Evolutionary conservation across 2,113 vertebrate species (phyloP).

Genomic region (Tetrao urogallus): DNA sequence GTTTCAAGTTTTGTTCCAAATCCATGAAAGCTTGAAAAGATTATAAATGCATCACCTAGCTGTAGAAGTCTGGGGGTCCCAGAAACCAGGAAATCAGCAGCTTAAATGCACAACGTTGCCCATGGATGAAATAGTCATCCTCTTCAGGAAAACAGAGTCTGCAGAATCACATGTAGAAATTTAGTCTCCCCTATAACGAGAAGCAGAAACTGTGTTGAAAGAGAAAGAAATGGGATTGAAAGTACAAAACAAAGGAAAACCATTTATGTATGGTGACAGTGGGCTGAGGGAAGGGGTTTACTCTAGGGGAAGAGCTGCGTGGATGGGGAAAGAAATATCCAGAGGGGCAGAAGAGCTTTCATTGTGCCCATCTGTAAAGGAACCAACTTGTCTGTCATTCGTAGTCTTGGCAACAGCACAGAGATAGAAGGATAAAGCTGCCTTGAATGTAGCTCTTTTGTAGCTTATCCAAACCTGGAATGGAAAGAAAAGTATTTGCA

Average conservation of each 20-base stretch:
- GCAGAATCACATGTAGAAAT: neutral
- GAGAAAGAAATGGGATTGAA: neutral
- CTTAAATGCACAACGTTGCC: neutral
- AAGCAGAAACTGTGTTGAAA: neutral
- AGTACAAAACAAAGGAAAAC: neutral
- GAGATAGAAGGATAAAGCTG: neutral
- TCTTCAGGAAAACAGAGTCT: neutral
- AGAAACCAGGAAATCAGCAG: neutral
- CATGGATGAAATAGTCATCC: neutral
- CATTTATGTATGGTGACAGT: neutral
- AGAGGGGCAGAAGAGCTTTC: neutral
- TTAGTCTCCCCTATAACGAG: neutral
- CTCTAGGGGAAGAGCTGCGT: neutral
- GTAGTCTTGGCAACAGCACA: neutral
- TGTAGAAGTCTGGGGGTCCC: neutral
- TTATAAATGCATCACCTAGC: neutral
- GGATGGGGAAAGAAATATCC: neutral
- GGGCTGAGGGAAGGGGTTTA: neutral
- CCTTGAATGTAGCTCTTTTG: neutral
- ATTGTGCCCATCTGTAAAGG: neutral
- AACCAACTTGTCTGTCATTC: neutral
- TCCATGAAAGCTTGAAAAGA: neutral
- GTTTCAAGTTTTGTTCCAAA: conserved; percentile 6
- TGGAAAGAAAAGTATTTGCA: neutral
- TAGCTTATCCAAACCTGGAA: neutral